Evolutionary conservation across 2,888 invertebrate genomes (phyloP).

Genomic region (Dugesia japonica): DNA sequence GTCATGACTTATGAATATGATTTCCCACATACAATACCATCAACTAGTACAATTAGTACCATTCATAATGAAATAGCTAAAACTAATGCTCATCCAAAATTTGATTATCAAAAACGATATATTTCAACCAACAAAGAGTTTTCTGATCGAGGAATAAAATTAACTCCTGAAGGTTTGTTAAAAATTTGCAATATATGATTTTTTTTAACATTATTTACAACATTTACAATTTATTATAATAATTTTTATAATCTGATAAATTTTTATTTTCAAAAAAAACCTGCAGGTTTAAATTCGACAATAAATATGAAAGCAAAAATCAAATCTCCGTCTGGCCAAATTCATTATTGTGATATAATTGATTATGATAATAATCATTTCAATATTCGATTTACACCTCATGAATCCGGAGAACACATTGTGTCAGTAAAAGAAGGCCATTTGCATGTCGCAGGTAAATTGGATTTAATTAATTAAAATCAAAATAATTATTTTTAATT

Average conservation of each 20-base stretch:
- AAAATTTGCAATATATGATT: neutral
- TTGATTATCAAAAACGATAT: neutral
- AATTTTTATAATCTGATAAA: too few relatives aligned
- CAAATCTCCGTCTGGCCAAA: slow-evolving; percentile 77
- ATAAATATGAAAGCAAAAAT: slow-evolving; percentile 57
- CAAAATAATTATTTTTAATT: too few relatives aligned
- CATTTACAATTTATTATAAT: too few relatives aligned
- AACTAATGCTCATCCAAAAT: neutral
- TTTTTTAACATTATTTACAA: neutral
- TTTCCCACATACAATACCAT: neutral
- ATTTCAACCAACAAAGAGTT: neutral
- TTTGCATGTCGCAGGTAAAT: slow-evolving; percentile 76
- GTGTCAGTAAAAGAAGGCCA: slow-evolving; percentile 91
- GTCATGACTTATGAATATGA: neutral
- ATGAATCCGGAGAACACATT: slow-evolving; percentile 85
- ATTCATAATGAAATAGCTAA: neutral
- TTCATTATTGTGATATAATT: slow-evolving; percentile 73
- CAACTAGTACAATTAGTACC: neutral
- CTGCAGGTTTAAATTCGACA: neutral
- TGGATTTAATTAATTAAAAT: too few relatives aligned
- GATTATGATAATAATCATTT: slow-evolving; percentile 58
- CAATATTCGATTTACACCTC: slow-evolving; percentile 51
- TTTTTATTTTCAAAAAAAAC: too few relatives aligned
- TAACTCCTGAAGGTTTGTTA: neutral
- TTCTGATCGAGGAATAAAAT: neutral